Evolutionary conservation across 2,797 vertebrate genomes (phyloP), one percentile per base, ranked within the genome.

Genomic region (Helicolenus hilgendorfi): DNA sequence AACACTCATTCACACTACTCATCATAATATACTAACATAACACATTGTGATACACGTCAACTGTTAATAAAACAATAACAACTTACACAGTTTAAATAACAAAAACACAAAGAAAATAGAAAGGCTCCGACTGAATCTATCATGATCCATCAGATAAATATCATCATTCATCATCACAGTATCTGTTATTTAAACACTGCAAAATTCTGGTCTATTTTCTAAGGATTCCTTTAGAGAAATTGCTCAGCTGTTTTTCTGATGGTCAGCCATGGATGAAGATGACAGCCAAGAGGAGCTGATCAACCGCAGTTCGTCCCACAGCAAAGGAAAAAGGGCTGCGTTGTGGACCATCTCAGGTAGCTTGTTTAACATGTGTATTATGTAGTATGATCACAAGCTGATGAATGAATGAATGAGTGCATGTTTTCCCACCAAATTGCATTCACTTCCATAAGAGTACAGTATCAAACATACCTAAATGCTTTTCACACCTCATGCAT

Each of bases 241-340:
- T 77, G 18, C 58, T 65, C 38, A 36, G 27, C 72, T 0, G 6
- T 55, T 69, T 91, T 89, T 96, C 97, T 94, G 1, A 98, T 99
- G 98, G 89, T 96, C 93, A 95, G 89, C 89, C 94, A 99, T 99
- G 99, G 99, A 98, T 88, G 98, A 98, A 24, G 98, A 98, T 26
- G 97, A 99, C 95, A 99, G 97, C 95, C 98, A 98, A 92, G 98
- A 99, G 33, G 98, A 99, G 87, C 96, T 98, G 81, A 97, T 98
- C 87, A 98, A 98, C 92, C 97, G 73, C 73, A 98, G 96, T 7
- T 80, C 96, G 0, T 97, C 96, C 2, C 92, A 94, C 4, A 94
- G 95, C 63, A 98, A 98, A 96, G 96, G 95, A 65, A 98, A 93
- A 77, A 96, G 91, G 70, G 94, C 95, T 18, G 77, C 92, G 11